Evolutionary conservation across 1,140 invertebrate genomes (phyloP).

Genomic region (Palaemon carinicauda): DNA sequence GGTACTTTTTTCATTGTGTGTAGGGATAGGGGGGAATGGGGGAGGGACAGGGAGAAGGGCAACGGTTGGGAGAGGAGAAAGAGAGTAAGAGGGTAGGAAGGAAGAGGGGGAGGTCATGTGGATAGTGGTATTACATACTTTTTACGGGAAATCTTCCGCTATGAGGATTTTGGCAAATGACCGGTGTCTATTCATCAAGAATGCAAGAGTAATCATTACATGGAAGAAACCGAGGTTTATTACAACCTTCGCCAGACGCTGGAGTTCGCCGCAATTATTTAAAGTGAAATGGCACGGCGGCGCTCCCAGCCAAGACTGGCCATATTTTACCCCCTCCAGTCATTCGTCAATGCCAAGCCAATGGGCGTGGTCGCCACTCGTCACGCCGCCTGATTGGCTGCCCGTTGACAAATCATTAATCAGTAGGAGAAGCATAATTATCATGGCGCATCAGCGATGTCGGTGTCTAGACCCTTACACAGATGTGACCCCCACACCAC

Average conservation of each 20-base stretch:
- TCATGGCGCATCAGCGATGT: conserved; percentile 50
- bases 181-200: conserved; percentile 54
- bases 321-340: conserved; percentile 52
- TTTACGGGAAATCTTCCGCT: background rate
- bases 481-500: conserved; percentile 36
- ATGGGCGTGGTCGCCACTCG: conserved; percentile 55
- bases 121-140: background rate
- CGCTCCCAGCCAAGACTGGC: conserved; percentile 45
- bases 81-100: too few species aligned
- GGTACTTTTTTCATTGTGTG: background rate
- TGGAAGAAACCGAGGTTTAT: conserved; percentile 47
- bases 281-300: conserved; percentile 51
- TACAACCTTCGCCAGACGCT: conserved; percentile 47
- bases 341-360: conserved; percentile 55
- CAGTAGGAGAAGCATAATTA: conserved; percentile 50
- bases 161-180: conserved; percentile 12
- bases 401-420: conserved; percentile 55
- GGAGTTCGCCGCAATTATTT: conserved; percentile 54
- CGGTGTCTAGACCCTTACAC: conserved; percentile 10
- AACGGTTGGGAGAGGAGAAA: background rate
- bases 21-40: background rate
- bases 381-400: conserved; percentile 55
- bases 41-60: background rate
- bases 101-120: too few species aligned
- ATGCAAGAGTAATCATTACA: conserved; percentile 56